Percentiles rank a stretch among this genome's conserved stretches.
Conservation (phyloP, 2,888 invertebrate genomes). For the Quadroppia sp. region DNA sequence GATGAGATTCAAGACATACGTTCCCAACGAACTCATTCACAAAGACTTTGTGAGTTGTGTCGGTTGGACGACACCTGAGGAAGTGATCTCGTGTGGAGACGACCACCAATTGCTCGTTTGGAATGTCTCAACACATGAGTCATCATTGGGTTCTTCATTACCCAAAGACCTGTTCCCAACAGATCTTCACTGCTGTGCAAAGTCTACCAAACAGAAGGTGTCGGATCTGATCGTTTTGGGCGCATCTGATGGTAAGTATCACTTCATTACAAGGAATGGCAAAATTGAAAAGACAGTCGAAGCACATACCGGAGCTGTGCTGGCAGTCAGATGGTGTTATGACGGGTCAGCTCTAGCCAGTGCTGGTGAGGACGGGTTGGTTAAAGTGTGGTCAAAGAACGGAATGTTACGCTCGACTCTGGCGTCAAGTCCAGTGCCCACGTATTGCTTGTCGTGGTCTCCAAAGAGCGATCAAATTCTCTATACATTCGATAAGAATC, state of each 20-base stretch:
- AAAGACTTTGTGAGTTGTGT: conserved; percentile 77
- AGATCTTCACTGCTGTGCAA: conserved; percentile 81
- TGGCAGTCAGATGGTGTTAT: conserved; percentile 85
- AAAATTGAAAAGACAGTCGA: conserved; percentile 86
- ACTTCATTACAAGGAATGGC: conserved; percentile 61
- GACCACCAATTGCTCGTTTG: conserved; percentile 84
- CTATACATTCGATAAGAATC: conserved; percentile 58
- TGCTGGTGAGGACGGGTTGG: conserved; percentile 91
- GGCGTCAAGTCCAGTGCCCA: conserved; percentile 57
- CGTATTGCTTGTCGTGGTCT: conserved; percentile 76
- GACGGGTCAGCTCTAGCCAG: conserved; percentile 92
- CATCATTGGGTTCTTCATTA: conserved; percentile 70
- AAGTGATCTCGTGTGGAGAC: conserved; percentile 85
- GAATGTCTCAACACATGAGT: conserved; percentile 75
- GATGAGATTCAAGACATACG: conserved; percentile 77
- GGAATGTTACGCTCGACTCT: conserved; percentile 76
- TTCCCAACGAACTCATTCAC: conserved; percentile 70
- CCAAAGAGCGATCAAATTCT: conserved; percentile 60
- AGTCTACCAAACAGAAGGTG: conserved; percentile 54
- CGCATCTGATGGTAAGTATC: conserved; percentile 72
- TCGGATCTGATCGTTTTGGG: conserved; percentile 78
- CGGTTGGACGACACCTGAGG: conserved; percentile 89
- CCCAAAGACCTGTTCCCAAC: conserved; percentile 80
- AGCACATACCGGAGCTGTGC: conserved; percentile 79
- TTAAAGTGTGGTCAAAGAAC: conserved; percentile 95